These are phyloP conservation scores for Tympanuchus pallidicinctus DNA, from an alignment of 2,113 vertebrate genomes.

Conservation along the genomic window DNA sequence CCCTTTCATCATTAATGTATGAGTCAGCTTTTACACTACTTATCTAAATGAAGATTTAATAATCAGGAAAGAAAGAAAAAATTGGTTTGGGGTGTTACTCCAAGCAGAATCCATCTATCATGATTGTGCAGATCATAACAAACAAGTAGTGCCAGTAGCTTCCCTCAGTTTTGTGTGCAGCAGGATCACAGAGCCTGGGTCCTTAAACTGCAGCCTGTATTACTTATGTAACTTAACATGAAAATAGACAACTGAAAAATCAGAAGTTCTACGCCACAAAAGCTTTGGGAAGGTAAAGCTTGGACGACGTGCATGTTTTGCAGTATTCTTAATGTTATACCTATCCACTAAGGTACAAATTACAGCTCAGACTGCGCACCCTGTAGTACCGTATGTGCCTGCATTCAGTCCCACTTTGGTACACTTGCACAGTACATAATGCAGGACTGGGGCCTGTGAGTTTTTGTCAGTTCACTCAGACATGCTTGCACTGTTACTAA, in stretches of 20 bases:
- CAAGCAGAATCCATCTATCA: not conserved
- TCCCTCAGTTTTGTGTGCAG: not conserved
- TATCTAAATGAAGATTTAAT: constrained; percentile 18
- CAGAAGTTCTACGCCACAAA: not conserved
- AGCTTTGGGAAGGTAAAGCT: not conserved
- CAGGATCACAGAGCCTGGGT: not conserved
- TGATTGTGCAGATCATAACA: not conserved
- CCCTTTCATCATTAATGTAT: constrained; percentile 38
- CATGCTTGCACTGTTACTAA: not conserved
- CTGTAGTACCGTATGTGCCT: not conserved
- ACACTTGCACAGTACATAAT: not conserved
- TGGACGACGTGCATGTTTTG: accelerated
- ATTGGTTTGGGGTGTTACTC: not conserved
- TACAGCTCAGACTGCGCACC: not conserved
- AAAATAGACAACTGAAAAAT: not conserved
- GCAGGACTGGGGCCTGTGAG: not conserved
- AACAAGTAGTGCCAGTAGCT: not conserved
- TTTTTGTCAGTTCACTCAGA: not conserved
- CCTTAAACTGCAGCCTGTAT: not conserved
- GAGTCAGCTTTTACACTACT: constrained; percentile 64
- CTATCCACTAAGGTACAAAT: not conserved
- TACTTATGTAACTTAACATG: constrained; percentile 47
- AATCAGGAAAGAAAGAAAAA: constrained; percentile 30
- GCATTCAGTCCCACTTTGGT: not conserved
- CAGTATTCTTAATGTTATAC: not conserved